Conservation (phyloP, 2,888 invertebrate genomes). For the Eumacrocentrus americanus region DNA sequence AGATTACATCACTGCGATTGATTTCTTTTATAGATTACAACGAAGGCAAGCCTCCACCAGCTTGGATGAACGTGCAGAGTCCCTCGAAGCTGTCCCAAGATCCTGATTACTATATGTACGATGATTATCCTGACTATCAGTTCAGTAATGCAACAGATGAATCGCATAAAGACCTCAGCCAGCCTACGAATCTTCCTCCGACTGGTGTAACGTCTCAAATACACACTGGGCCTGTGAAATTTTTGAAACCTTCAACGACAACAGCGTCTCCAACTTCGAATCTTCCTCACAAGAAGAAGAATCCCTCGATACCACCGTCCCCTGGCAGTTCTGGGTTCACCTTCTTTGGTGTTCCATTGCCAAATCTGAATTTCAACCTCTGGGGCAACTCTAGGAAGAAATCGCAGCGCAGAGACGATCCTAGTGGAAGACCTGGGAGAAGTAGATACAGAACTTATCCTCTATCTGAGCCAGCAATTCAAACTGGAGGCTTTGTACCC, state of each 20-base stretch:
- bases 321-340: slow-evolving; percentile 74
- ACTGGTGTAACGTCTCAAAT: slow-evolving; percentile 66
- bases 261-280: slow-evolving; percentile 24
- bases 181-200: slow-evolving; percentile 46
- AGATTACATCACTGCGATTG: no score
- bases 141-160: slow-evolving; percentile 67
- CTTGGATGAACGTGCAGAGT: slow-evolving; percentile 66
- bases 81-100: slow-evolving; percentile 59
- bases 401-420: slow-evolving; percentile 55
- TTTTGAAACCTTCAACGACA: slow-evolving; percentile 17
- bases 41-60: slow-evolving; percentile 64
- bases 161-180: slow-evolving; percentile 36
- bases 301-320: slow-evolving; percentile 58
- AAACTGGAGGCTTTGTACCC: slow-evolving; percentile 80
- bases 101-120: slow-evolving; percentile 74
- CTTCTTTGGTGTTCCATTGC: slow-evolving; percentile 84
- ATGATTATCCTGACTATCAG: slow-evolving; percentile 81
- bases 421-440: slow-evolving; percentile 45
- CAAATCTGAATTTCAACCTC: slow-evolving; percentile 73
- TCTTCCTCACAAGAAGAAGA: slow-evolving; percentile 47
- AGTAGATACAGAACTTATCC: slow-evolving; percentile 59
- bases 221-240: slow-evolving; percentile 14
- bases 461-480: slow-evolving; percentile 68
- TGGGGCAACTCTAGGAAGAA: slow-evolving; percentile 63
- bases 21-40: slow-evolving; percentile 19